These are phyloP conservation scores for Perca fluviatilis DNA, from an alignment of 2,113 vertebrate genomes.

Conservation along the genomic window DNA sequence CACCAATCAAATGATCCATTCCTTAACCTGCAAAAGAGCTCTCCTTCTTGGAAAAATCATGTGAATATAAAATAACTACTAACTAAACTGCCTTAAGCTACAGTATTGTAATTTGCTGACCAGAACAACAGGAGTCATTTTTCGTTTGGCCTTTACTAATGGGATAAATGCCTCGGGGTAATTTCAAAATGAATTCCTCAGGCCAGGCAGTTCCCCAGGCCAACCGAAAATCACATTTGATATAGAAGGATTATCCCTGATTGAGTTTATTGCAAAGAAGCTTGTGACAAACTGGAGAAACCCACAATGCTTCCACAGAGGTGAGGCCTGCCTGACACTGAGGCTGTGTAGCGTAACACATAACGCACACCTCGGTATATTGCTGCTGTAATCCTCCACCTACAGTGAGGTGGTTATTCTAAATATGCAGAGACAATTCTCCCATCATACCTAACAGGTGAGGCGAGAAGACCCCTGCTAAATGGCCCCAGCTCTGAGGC, in stretches of 20 bases:
- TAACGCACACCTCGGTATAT: slow-evolving; percentile 23
- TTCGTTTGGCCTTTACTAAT: slow-evolving; percentile 69
- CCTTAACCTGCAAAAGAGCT: not conserved
- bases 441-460: slow-evolving; percentile 24
- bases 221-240: slow-evolving; percentile 61
- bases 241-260: slow-evolving; percentile 67
- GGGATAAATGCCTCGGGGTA: slow-evolving; percentile 70
- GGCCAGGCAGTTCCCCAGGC: slow-evolving; percentile 52
- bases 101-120: slow-evolving; percentile 60
- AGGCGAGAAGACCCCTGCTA: slow-evolving; percentile 54
- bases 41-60: not conserved
- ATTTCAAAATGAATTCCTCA: slow-evolving; percentile 76
- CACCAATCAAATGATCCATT: slow-evolving; percentile 4
- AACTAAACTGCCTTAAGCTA: slow-evolving; percentile 51
- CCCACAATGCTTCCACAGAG: slow-evolving; percentile 19
- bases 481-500: slow-evolving; percentile 53
- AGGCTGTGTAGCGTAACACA: slow-evolving; percentile 14
- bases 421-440: slow-evolving; percentile 40
- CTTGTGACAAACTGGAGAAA: slow-evolving; percentile 52
- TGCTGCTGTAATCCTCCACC: slow-evolving; percentile 42
- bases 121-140: slow-evolving; percentile 58
- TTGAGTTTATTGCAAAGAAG: slow-evolving; percentile 63
- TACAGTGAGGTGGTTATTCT: slow-evolving; percentile 33
- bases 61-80: not conserved
- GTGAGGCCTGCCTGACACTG: slow-evolving; percentile 11